Percentiles rank a stretch among this genome's conserved stretches.
Conservation (phyloP, 2,797 vertebrate genomes). For the Eidolon dupreanum region DNA sequence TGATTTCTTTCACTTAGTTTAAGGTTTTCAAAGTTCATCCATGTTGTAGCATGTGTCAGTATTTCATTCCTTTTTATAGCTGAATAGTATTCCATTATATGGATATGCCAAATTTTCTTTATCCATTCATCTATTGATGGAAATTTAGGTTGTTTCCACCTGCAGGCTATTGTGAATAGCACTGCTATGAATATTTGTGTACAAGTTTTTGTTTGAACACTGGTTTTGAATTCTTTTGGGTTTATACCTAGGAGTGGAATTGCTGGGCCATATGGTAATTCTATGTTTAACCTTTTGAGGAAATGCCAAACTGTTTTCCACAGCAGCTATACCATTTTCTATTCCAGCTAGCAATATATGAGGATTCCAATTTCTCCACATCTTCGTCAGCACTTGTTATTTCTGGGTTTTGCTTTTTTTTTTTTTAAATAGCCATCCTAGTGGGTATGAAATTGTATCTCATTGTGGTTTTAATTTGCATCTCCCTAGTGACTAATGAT, state of each 20-base stretch:
- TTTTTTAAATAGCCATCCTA: not conserved
- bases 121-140: not conserved
- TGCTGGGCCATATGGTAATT: not conserved
- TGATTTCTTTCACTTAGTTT: not conserved
- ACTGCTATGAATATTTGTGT: not conserved
- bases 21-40: not conserved
- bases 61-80: not conserved
- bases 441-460: not conserved
- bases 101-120: not conserved
- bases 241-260: not conserved
- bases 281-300: constrained; percentile 17
- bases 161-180: not conserved
- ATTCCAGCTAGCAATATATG: not conserved
- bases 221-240: not conserved
- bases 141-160: not conserved
- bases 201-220: constrained; percentile 3
- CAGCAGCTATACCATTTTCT: not conserved
- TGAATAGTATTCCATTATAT: not conserved
- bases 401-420: not conserved
- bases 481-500: not conserved
- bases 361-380: not conserved
- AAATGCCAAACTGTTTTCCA: not conserved
- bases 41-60: not conserved
- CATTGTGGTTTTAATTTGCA: not conserved
- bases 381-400: not conserved